phyloP scores from a whole-genome alignment of 1,140 invertebrate genomes.

The Steinernema feltiae region DNA sequence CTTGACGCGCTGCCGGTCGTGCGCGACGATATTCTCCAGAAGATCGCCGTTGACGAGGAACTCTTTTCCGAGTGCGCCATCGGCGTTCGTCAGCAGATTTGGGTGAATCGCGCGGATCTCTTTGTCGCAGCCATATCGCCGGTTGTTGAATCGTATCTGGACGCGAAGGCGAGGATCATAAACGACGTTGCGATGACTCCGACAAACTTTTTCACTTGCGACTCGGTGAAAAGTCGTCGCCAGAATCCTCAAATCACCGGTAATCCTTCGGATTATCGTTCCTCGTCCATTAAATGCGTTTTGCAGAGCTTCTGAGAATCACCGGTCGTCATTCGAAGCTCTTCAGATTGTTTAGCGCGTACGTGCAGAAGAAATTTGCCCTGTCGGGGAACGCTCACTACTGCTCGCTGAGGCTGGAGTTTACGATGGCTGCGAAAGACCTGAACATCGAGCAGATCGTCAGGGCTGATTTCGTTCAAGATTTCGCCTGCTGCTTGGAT shows the following conservation, averaged over 20 bases:
- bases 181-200: constrained; percentile 1
- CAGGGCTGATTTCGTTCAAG: constrained; percentile 84
- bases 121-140: constrained; percentile 41
- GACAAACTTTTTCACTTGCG: constrained; percentile 46
- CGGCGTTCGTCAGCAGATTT: constrained; percentile 42
- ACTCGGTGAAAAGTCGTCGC: constrained; percentile 38
- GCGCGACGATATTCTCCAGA: constrained; percentile 36
- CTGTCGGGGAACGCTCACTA: constrained; percentile 91
- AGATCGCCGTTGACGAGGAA: constrained; percentile 39
- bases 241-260: constrained; percentile 30
- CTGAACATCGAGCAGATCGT: constrained; percentile 65
- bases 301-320: constrained; percentile 43
- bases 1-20: constrained; percentile 33
- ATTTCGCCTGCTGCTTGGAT: constrained; percentile 98
- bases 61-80: constrained; percentile 39
- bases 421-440: constrained; percentile 92
- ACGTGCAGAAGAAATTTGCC: constrained; percentile 84
- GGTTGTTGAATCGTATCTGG: constrained; percentile 37
- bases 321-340: constrained; percentile 85
- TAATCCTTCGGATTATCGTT: constrained; percentile 25
- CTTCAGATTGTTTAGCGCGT: constrained; percentile 94
- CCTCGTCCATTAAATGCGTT: neutral
- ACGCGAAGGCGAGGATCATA: constrained; percentile 38
- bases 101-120: constrained; percentile 41
- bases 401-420: constrained; percentile 85